These are phyloP conservation scores for Aulostomus chinensis DNA, from an alignment of 2,797 vertebrate species.

Conservation along the genomic window DNA sequence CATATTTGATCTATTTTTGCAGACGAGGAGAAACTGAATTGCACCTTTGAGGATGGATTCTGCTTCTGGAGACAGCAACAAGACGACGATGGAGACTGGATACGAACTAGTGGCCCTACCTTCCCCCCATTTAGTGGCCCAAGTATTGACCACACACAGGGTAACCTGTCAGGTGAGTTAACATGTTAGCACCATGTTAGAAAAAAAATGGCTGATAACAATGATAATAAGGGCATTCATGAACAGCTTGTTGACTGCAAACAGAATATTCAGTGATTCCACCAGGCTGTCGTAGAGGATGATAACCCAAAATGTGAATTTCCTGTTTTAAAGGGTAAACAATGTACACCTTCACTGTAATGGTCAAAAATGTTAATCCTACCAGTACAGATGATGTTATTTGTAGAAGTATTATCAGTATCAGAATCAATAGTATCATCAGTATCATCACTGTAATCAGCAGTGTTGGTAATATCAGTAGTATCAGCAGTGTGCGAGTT, in stretches of 20 bases:
- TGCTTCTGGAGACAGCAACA: slow-evolving; percentile 89
- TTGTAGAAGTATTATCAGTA: background rate
- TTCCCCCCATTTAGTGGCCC: slow-evolving; percentile 84
- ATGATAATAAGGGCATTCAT: background rate
- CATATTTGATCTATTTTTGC: no score
- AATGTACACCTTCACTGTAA: no score
- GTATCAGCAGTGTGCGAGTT: background rate
- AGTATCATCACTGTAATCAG: background rate
- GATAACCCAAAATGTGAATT: no score
- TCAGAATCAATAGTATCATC: background rate
- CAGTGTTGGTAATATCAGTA: background rate
- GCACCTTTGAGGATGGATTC: slow-evolving; percentile 86
- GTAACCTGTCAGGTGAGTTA: slow-evolving; percentile 83
- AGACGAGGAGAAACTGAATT: slow-evolving; percentile 84
- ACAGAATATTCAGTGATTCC: no score
- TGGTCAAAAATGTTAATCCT: no score
- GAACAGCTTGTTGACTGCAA: no score
- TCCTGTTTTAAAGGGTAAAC: no score
- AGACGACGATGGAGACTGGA: slow-evolving; percentile 82
- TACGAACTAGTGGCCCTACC: slow-evolving; percentile 67
- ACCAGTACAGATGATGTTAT: no score
- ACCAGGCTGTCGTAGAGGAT: no score
- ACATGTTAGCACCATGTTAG: no score
- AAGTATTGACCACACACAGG: slow-evolving; percentile 86
- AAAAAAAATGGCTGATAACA: background rate